These are phyloP conservation scores for Caenorhabditis macrosperma DNA, from an alignment of 2,888 invertebrate species.

Conservation along the genomic window DNA sequence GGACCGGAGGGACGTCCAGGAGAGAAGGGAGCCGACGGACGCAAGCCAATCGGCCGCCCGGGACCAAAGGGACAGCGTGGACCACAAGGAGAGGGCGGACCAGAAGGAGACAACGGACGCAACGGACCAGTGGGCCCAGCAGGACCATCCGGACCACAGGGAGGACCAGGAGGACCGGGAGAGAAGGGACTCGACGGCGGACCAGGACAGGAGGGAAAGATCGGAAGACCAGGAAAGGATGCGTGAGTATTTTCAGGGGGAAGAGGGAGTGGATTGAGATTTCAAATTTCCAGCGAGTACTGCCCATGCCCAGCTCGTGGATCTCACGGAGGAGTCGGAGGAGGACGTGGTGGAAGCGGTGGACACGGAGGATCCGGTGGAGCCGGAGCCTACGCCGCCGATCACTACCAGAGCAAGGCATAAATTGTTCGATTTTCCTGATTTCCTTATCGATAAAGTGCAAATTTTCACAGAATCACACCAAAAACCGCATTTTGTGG, in stretches of 20 bases:
- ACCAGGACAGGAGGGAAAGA: constrained; percentile 67
- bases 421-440: constrained; percentile 8
- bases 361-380: constrained; percentile 41
- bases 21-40: constrained; percentile 77
- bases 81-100: constrained; percentile 66
- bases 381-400: constrained; percentile 40
- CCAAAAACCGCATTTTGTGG: too few species aligned
- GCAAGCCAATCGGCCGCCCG: constrained; percentile 77
- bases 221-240: constrained; percentile 66
- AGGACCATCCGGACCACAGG: constrained; percentile 67
- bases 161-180: constrained; percentile 67
- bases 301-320: constrained; percentile 59
- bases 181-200: constrained; percentile 68
- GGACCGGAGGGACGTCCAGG: constrained; percentile 71
- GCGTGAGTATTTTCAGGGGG: constrained; percentile 36
- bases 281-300: constrained; percentile 51
- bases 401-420: constrained; percentile 43
- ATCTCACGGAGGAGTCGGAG: constrained; percentile 46
- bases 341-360: constrained; percentile 51
- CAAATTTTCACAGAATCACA: too few species aligned
- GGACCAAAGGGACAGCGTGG: constrained; percentile 77
- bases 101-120: constrained; percentile 63
- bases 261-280: background rate
- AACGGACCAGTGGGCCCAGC: constrained; percentile 69
- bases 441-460: background rate